phyloP scores from a whole-genome alignment of 2,113 vertebrate species.

The Astur gentilis region DNA sequence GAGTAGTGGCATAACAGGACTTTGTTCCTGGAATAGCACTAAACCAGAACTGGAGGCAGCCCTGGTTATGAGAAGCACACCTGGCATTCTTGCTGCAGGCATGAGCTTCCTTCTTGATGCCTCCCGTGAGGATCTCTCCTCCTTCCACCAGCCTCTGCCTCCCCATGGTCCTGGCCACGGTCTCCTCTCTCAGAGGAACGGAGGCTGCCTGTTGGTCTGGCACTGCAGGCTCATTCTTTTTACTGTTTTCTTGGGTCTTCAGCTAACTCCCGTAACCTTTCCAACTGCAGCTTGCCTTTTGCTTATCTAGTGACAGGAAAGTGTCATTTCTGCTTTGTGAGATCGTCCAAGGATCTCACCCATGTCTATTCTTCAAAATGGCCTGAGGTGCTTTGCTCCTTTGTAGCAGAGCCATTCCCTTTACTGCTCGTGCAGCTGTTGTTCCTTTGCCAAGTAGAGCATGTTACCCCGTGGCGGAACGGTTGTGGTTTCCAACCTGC shows the following conservation, averaged over 20 bases:
- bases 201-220: neutral
- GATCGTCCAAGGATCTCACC: neutral
- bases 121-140: neutral
- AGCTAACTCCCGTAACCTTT: neutral
- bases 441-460: neutral
- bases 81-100: neutral
- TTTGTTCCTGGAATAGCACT: neutral
- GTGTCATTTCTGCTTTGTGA: neutral
- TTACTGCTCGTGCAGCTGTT: neutral
- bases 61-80: neutral
- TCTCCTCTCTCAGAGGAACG: neutral
- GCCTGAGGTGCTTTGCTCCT: neutral
- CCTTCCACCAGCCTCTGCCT: neutral
- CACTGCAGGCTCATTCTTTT: rapidly evolving
- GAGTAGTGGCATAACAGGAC: neutral
- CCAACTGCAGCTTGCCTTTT: neutral
- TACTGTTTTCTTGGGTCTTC: neutral
- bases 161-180: neutral
- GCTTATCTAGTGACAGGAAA: neutral
- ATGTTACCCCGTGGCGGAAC: rapidly evolving
- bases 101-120: neutral
- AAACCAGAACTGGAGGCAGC: neutral
- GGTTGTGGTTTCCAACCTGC: neutral
- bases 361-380: neutral
- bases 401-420: neutral